Conservation (phyloP, 2,797 vertebrate genomes). For the Salmo trutta region DNA sequence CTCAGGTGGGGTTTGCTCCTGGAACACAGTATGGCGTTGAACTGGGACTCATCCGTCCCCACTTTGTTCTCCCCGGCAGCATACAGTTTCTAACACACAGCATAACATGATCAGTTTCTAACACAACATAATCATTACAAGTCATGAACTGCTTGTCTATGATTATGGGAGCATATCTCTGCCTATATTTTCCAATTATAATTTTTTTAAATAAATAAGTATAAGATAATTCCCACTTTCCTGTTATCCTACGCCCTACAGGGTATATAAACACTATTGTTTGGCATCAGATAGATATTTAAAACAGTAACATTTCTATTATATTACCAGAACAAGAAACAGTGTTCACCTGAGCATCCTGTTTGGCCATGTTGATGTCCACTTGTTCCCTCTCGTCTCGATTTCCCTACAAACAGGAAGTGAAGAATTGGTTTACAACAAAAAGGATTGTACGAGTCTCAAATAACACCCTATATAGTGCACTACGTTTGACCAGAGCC, state of each 20-base stretch:
- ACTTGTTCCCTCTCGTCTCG: conserved; percentile 88
- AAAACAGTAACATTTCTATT: background rate
- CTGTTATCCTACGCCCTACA: too few relatives aligned
- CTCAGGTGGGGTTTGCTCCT: conserved; percentile 90
- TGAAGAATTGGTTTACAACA: background rate
- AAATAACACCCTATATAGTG: too few relatives aligned
- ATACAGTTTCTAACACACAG: conserved; percentile 82
- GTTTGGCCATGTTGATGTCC: conserved; percentile 87
- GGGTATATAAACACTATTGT: too few relatives aligned
- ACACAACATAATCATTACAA: background rate
- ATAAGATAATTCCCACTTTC: too few relatives aligned
- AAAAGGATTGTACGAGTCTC: background rate
- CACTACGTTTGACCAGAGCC: too few relatives aligned
- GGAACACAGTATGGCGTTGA: conserved; percentile 92
- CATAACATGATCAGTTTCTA: too few relatives aligned
- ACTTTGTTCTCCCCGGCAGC: conserved; percentile 92
- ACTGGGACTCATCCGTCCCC: conserved; percentile 96
- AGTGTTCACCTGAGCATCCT: conserved; percentile 90
- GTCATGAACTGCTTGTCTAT: background rate
- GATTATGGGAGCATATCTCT: too few relatives aligned
- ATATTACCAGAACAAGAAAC: background rate
- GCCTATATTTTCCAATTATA: too few relatives aligned
- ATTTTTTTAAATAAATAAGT: too few relatives aligned
- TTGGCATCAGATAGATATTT: too few relatives aligned
- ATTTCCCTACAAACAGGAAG: conserved; percentile 81